Evolutionary conservation across 2,113 vertebrate species (phyloP).

Genomic region (Plotosus lineatus): DNA sequence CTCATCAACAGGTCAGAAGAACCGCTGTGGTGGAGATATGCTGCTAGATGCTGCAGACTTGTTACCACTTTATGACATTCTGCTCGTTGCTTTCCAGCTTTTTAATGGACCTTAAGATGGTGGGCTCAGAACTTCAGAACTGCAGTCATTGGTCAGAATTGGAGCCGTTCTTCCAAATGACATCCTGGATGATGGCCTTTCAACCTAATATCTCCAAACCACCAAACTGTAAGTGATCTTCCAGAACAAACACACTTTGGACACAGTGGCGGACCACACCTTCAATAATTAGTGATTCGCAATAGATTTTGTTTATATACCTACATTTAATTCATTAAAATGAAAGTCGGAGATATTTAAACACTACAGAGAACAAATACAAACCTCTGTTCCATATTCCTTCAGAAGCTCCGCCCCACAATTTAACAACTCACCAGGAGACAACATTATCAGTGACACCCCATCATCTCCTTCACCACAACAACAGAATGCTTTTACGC

Average conservation of each 20-base stretch:
- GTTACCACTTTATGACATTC: not conserved
- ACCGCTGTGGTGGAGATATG: not conserved
- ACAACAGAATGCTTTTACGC: too few species aligned
- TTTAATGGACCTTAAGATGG: conserved; percentile 38
- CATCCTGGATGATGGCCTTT: conserved; percentile 71
- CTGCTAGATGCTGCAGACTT: not conserved
- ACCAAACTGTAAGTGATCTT: conserved; percentile 69
- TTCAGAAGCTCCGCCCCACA: too few species aligned
- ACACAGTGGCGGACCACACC: not conserved
- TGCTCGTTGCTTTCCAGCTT: conserved; percentile 52
- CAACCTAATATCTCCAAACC: conserved; percentile 58
- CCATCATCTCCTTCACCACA: too few species aligned
- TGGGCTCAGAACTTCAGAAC: conserved; percentile 62
- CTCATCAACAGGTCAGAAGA: conserved; percentile 45
- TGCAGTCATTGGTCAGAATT: conserved; percentile 61
- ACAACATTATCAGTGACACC: too few species aligned
- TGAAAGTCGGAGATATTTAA: too few species aligned
- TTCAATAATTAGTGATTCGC: not conserved
- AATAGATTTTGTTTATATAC: not conserved
- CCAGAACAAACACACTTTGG: not conserved
- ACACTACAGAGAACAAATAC: too few species aligned
- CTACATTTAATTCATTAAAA: not conserved
- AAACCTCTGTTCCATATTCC: too few species aligned
- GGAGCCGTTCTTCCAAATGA: conserved; percentile 65
- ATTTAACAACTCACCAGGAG: too few species aligned